Conservation (phyloP, 1,140 invertebrate genomes). For the Orchestia grillus region DNA sequence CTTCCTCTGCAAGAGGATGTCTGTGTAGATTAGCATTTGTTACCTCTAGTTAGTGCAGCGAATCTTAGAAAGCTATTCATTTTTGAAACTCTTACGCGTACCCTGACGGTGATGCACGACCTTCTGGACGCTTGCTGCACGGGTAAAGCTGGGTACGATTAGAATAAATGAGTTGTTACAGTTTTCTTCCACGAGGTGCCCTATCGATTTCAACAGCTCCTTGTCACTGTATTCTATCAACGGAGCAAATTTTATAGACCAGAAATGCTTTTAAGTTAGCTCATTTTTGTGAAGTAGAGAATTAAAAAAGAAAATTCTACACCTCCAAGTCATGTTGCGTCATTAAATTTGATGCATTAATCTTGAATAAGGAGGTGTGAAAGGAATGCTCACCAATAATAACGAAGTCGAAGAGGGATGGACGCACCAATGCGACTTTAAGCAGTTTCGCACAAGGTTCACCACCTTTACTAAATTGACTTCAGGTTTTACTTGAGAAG, state of each 20-base stretch:
- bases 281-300: background rate
- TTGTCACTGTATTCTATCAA: background rate
- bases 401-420: background rate
- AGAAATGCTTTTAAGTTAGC: background rate
- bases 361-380: background rate
- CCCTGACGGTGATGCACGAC: background rate
- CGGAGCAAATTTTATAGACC: background rate
- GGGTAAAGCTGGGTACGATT: background rate
- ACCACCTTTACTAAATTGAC: background rate
- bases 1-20: background rate
- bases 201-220: background rate
- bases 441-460: background rate
- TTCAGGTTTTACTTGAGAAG: background rate
- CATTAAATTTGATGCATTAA: background rate
- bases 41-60: background rate
- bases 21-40: background rate
- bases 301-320: too few species aligned
- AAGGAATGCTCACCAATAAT: background rate
- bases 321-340: background rate
- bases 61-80: background rate
- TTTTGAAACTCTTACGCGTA: background rate
- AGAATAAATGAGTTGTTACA: background rate
- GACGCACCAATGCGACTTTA: background rate
- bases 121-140: background rate
- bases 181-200: background rate